These are phyloP conservation scores for Smithornis capensis DNA, from an alignment of 2,113 vertebrate genomes.

Conservation along the genomic window DNA sequence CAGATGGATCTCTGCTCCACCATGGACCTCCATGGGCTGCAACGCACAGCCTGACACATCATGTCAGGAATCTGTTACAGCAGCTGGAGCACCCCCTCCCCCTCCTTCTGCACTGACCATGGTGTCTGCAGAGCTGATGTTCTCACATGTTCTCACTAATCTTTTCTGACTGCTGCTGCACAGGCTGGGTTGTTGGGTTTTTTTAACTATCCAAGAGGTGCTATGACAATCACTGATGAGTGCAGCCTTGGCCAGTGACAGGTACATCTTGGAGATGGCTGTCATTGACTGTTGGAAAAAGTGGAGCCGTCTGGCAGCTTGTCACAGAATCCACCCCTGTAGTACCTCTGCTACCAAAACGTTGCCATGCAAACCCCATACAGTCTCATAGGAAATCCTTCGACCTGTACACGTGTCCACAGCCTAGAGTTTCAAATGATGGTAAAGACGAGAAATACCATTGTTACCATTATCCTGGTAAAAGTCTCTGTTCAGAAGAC, in stretches of 20 bases:
- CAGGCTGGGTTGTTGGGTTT: neutral
- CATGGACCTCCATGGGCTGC: rapidly evolving
- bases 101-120: neutral
- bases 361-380: neutral
- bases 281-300: rapidly evolving
- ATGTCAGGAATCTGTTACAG: rapidly evolving
- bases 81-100: rapidly evolving
- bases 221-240: neutral
- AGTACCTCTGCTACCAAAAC: neutral
- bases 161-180: neutral
- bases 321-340: neutral
- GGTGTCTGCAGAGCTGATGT: rapidly evolving
- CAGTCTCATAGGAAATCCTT: neutral
- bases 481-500: neutral
- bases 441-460: neutral
- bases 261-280: neutral
- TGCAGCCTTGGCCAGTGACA: neutral
- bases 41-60: neutral
- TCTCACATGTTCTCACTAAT: neutral
- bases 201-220: neutral
- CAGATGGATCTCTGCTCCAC: neutral
- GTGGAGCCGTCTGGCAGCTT: neutral
- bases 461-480: neutral
- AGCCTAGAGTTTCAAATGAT: neutral
- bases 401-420: neutral